phyloP scores from a whole-genome alignment of 1,140 invertebrate species.

The Chrysomallon squamiferum region DNA sequence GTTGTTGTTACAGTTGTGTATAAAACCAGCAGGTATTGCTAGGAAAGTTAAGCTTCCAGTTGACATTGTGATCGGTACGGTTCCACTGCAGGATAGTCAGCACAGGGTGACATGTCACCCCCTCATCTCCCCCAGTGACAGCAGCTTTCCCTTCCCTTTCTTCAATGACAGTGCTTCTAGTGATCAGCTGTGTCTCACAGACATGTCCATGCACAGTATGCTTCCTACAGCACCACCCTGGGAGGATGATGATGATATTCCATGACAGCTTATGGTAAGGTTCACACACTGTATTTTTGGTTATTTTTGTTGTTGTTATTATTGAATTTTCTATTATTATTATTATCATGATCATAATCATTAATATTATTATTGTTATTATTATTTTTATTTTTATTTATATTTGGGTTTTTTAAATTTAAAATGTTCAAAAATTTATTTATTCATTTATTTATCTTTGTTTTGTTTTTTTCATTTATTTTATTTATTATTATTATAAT shows the following conservation, averaged over 20 bases:
- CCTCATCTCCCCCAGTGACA: slow-evolving; percentile 42
- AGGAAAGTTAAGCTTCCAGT: slow-evolving; percentile 54
- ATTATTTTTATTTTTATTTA: too few species aligned
- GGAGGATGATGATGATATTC: slow-evolving; percentile 58
- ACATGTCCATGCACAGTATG: slow-evolving; percentile 49
- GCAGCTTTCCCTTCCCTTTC: slow-evolving; percentile 47
- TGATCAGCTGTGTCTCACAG: slow-evolving; percentile 36
- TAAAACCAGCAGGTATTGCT: slow-evolving; percentile 54
- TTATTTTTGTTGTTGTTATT: too few species aligned
- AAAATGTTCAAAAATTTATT: too few species aligned
- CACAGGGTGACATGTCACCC: slow-evolving; percentile 51
- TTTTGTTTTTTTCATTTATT: too few species aligned
- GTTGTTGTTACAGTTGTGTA: slow-evolving; percentile 50
- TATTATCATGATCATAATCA: too few species aligned
- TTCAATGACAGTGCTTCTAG: slow-evolving; percentile 26
- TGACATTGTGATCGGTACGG: slow-evolving; percentile 52
- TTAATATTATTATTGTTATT: too few species aligned
- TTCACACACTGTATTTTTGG: neutral
- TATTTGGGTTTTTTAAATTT: too few species aligned
- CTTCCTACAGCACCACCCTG: slow-evolving; percentile 55
- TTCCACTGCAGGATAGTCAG: slow-evolving; percentile 32
- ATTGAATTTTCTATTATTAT: too few species aligned
- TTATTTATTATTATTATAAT: too few species aligned
- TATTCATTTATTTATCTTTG: too few species aligned
- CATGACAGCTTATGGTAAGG: slow-evolving; percentile 31